phyloP scores from a whole-genome alignment of 2,888 invertebrate genomes.

The Eupithecia subfuscata region DNA sequence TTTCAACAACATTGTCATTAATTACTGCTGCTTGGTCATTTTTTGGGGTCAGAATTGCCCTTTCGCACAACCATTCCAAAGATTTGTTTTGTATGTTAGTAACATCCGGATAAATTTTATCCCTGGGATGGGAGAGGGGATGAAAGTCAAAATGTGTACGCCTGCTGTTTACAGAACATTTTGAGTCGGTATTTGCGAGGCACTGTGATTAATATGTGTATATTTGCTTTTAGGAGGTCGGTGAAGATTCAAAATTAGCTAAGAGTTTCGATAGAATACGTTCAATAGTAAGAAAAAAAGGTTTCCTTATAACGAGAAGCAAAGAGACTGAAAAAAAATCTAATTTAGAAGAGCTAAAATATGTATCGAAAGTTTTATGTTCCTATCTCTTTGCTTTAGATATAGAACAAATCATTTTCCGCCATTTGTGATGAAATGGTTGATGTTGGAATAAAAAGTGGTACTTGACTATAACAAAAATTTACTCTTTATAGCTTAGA shows the following conservation, averaged over 20 bases:
- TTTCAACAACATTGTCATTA: too few species aligned
- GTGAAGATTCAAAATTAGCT: slow-evolving; percentile 93
- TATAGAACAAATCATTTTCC: slow-evolving; percentile 18
- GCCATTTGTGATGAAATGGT: background rate
- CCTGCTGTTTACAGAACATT: background rate
- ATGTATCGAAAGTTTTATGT: slow-evolving; percentile 31
- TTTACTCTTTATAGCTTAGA: background rate
- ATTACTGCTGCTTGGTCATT: too few species aligned
- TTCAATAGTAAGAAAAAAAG: slow-evolving; percentile 91
- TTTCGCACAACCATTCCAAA: too few species aligned
- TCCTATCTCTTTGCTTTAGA: slow-evolving; percentile 25
- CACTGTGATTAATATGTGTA: background rate
- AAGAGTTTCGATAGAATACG: slow-evolving; percentile 94
- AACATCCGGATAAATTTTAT: too few species aligned
- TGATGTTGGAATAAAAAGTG: background rate
- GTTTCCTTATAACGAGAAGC: slow-evolving; percentile 83
- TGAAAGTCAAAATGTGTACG: too few species aligned
- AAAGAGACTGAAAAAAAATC: slow-evolving; percentile 91
- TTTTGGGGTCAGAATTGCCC: too few species aligned
- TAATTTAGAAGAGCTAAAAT: slow-evolving; percentile 89
- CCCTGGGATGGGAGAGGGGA: too few species aligned
- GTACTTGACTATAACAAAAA: background rate
- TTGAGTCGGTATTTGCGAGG: background rate
- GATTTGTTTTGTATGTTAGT: too few species aligned
- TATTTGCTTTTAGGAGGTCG: slow-evolving; percentile 87